Conservation (phyloP, 2,888 invertebrate species). For the Noctua fimbriata region DNA sequence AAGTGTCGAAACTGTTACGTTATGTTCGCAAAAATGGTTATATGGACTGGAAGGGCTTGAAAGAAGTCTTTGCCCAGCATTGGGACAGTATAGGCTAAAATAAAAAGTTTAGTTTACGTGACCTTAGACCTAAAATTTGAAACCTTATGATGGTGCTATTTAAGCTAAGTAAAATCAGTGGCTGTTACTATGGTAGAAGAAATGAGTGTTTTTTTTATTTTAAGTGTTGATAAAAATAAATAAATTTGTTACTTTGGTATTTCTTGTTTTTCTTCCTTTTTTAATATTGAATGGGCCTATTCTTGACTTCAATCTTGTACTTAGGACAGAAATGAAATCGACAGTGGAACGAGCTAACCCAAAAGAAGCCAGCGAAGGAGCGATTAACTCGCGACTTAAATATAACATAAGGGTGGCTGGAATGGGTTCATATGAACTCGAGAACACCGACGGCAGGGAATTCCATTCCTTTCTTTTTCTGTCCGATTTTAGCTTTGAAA, state of each 20-base stretch:
- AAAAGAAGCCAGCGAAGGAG: no score
- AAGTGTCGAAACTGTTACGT: no score
- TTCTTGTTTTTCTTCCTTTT: not conserved
- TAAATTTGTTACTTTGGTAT: conserved; percentile 48
- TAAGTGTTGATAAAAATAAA: conserved; percentile 47
- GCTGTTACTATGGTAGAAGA: not conserved
- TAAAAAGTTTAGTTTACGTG: not conserved
- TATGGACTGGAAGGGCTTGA: not conserved
- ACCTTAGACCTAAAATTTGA: conserved; percentile 6
- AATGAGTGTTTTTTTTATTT: conserved; percentile 3
- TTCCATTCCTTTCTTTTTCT: not conserved
- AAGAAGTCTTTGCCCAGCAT: not conserved
- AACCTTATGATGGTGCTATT: not conserved
- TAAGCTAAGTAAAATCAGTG: not conserved
- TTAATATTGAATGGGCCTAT: no score
- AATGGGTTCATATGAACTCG: no score
- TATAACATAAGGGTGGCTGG: no score
- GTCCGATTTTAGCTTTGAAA: not conserved
- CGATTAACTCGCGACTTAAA: no score
- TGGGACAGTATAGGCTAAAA: not conserved
- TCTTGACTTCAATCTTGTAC: no score
- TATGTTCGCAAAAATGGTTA: no score
- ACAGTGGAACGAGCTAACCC: no score
- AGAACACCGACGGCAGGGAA: no score
- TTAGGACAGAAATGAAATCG: no score